A percentile compares a stretch with the other conserved stretches of the same genome.
Conservation (phyloP, 2,113 vertebrate species). For the Ammospiza caudacuta region DNA sequence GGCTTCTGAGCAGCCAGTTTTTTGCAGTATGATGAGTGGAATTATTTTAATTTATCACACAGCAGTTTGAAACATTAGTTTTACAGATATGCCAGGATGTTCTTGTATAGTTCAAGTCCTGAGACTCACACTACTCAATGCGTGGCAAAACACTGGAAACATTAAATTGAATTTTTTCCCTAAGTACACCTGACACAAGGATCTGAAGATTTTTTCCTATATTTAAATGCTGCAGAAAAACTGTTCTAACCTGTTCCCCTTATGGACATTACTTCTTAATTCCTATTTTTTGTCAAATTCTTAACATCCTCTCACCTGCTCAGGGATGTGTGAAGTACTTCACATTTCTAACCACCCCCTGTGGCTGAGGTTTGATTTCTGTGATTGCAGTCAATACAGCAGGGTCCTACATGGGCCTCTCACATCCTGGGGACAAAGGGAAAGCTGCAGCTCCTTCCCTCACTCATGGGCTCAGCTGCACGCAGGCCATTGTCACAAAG, state of each 20-base stretch:
- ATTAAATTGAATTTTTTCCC: not conserved
- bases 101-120: conserved; percentile 1
- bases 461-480: rapidly evolving
- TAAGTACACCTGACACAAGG: not conserved
- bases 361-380: not conserved
- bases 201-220: not conserved
- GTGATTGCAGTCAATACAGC: not conserved
- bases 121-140: not conserved
- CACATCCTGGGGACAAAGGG: not conserved
- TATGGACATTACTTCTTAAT: not conserved
- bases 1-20: conserved; percentile 38
- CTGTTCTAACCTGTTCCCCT: not conserved
- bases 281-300: not conserved
- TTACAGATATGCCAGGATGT: conserved; percentile 11
- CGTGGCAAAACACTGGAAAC: not conserved
- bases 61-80: conserved; percentile 24
- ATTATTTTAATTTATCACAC: conserved; percentile 66
- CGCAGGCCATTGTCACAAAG: rapidly evolving
- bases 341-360: not conserved
- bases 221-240: not conserved
- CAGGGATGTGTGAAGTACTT: not conserved
- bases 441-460: not conserved
- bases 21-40: conserved; percentile 24
- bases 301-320: not conserved
- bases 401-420: rapidly evolving